Evolutionary conservation across 2,888 invertebrate genomes (phyloP).

Genomic region (Panopea generosa): DNA sequence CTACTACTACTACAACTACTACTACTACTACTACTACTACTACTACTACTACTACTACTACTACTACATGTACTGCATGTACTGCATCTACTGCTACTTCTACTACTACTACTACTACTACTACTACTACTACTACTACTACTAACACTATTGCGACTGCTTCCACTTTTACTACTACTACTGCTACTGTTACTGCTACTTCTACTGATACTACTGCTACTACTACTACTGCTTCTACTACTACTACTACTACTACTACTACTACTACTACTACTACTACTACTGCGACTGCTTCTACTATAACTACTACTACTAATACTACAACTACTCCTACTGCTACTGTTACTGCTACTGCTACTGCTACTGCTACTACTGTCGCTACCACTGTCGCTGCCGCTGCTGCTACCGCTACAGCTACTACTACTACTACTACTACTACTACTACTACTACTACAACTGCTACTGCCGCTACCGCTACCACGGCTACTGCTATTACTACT

Average conservation of each 20-base stretch:
- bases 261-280: conserved; percentile 27
- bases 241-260: conserved; percentile 1
- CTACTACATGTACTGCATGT: too few species aligned
- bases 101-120: conserved; percentile 15
- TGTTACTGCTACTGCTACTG: too few species aligned
- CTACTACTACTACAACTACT: too few species aligned
- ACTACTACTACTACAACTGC: background rate
- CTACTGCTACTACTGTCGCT: too few species aligned
- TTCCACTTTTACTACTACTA: too few species aligned
- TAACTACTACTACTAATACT: conserved; percentile 12
- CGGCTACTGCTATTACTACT: too few species aligned
- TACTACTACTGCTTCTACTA: too few species aligned
- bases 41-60: too few species aligned
- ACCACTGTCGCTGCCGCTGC: too few species aligned
- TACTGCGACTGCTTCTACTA: conserved; percentile 17
- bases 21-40: too few species aligned
- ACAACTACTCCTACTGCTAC: background rate
- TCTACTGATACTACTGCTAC: too few species aligned
- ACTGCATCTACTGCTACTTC: background rate
- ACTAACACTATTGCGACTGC: background rate
- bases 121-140: conserved; percentile 8
- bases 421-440: conserved; percentile 13
- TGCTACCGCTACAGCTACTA: conserved; percentile 4
- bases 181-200: conserved; percentile 1
- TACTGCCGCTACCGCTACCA: too few species aligned